phyloP scores from a whole-genome alignment of 2,113 vertebrate species.

The Falcunculus frontatus region DNA sequence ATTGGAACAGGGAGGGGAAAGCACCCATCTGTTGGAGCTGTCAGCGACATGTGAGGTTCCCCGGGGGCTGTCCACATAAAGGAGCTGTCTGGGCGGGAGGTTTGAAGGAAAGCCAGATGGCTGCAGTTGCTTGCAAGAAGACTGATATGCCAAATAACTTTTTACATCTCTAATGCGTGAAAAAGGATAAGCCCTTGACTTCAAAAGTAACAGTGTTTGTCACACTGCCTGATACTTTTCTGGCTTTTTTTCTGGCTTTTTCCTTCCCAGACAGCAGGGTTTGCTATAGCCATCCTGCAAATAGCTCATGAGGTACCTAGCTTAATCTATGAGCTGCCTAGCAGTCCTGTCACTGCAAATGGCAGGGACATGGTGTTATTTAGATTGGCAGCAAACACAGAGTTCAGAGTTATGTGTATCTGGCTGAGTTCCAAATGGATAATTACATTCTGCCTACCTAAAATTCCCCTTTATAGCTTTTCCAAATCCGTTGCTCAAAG shows the following conservation, averaged over 20 bases:
- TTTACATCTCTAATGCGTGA: background rate
- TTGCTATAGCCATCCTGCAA: background rate
- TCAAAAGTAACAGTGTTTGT: background rate
- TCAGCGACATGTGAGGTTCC: background rate
- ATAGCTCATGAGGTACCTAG: background rate
- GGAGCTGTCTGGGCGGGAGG: background rate
- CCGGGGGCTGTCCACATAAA: background rate
- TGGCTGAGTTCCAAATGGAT: slow-evolving; percentile 14
- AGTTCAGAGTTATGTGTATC: background rate
- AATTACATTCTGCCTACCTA: slow-evolving; percentile 23
- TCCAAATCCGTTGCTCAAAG: background rate
- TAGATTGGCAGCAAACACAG: background rate
- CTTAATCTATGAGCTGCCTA: background rate
- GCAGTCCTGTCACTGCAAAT: background rate
- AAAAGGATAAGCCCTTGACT: background rate
- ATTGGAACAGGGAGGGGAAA: background rate
- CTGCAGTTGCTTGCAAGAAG: background rate
- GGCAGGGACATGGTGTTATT: background rate
- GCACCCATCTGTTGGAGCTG: slow-evolving; percentile 6
- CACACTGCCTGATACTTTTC: background rate
- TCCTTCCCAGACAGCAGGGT: background rate
- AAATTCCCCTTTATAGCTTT: background rate
- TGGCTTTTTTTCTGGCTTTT: background rate
- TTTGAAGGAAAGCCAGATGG: slow-evolving; percentile 30
- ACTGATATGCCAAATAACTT: slow-evolving; percentile 6